A percentile compares a stretch with the other conserved stretches of the same genome.
These are phyloP conservation scores for Leptobrachium ailaonicum DNA, from an alignment of 2,113 vertebrate genomes.

Conservation along the genomic window DNA sequence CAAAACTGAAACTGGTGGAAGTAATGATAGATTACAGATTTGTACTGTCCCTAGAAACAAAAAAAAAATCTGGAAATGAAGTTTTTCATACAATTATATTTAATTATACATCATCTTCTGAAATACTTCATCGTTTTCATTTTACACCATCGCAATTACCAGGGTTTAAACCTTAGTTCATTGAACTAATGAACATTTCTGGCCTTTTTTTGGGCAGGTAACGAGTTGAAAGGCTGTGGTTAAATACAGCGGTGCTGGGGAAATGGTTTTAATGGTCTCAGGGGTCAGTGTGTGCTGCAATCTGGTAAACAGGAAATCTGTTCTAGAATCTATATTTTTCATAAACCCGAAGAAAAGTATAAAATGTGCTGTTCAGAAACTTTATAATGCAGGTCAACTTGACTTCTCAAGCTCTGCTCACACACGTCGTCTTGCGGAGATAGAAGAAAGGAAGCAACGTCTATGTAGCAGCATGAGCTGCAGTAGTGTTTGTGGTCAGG, in stretches of 20 bases:
- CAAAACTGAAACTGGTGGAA: constrained; percentile 34
- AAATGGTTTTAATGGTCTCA: constrained; percentile 17
- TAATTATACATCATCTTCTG: constrained; percentile 9
- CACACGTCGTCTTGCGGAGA: too few species aligned
- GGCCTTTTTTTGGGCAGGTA: constrained; percentile 10
- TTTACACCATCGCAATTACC: constrained; percentile 32
- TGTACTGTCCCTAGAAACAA: constrained; percentile 16
- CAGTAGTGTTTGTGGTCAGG: too few species aligned
- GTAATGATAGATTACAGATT: constrained; percentile 39
- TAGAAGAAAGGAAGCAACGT: too few species aligned
- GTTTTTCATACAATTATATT: constrained; percentile 39
- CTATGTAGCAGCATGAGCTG: too few species aligned
- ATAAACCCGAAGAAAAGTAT: too few species aligned
- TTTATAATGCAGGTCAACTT: too few species aligned
- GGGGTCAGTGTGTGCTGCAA: not conserved
- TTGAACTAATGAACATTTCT: constrained; percentile 23
- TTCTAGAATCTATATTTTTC: too few species aligned
- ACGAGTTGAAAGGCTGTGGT: constrained; percentile 23
- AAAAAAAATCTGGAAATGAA: constrained; percentile 25
- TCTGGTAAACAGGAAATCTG: not conserved
- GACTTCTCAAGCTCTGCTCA: too few species aligned
- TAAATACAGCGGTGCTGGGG: constrained; percentile 8
- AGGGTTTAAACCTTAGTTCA: constrained; percentile 29
- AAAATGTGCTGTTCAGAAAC: too few species aligned
- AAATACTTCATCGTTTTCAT: constrained; percentile 35